Percentiles rank a stretch among this genome's conserved stretches.
Conservation (phyloP, 2,888 invertebrate genomes). For the Gari tellinella region DNA sequence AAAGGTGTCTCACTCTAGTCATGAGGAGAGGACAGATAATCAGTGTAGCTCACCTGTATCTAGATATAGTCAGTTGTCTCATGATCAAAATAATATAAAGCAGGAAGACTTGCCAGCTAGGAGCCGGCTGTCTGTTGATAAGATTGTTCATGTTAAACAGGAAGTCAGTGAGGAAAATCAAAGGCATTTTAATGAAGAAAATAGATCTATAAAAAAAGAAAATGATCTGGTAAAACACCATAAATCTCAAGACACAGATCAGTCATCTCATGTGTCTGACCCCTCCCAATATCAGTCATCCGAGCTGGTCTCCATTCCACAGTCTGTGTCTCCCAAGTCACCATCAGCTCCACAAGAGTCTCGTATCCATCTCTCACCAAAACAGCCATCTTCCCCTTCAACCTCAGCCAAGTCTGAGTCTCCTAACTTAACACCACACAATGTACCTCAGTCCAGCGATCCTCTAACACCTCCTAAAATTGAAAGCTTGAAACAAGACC, state of each 20-base stretch:
- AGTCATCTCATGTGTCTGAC: too few species aligned
- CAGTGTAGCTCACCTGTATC: not conserved
- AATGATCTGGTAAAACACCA: conserved; percentile 19
- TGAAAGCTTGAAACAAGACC: conserved; percentile 14
- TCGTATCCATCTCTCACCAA: conserved; percentile 5
- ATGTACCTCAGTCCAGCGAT: conserved; percentile 1
- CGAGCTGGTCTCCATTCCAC: not conserved
- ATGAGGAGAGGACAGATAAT: conserved; percentile 19
- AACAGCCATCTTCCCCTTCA: not conserved
- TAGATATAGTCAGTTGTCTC: not conserved
- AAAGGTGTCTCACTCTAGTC: conserved; percentile 39
- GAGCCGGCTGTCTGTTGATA: too few species aligned
- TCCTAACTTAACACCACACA: conserved; percentile 13
- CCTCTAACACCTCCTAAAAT: conserved; percentile 5
- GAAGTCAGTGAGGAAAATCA: too few species aligned
- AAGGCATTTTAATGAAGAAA: conserved; percentile 9
- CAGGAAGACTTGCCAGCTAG: not conserved
- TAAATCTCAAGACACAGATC: conserved; percentile 13
- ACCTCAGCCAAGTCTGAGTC: conserved; percentile 3
- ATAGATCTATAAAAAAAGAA: conserved; percentile 9
- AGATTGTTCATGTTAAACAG: too few species aligned
- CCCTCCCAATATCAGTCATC: not conserved
- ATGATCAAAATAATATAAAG: not conserved
- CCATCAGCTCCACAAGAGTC: not conserved
- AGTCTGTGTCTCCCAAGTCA: not conserved